Conservation (phyloP, 2,113 vertebrate species). For the Brevimyrus niger region DNA sequence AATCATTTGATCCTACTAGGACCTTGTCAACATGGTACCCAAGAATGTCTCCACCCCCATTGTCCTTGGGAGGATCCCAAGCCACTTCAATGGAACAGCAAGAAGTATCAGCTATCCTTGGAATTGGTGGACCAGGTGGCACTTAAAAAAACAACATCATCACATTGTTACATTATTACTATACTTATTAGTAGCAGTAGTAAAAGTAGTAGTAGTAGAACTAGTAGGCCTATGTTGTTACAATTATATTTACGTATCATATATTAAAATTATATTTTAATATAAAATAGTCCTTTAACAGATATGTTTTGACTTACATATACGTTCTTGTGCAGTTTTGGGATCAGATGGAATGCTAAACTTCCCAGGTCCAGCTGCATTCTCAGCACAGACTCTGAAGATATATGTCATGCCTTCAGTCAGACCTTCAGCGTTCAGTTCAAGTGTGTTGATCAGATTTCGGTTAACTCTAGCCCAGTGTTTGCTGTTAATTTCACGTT, state of each 20-base stretch:
- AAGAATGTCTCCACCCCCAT: slow-evolving; percentile 84
- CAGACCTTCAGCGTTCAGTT: slow-evolving; percentile 77
- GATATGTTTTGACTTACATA: slow-evolving; percentile 67
- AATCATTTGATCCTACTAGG: slow-evolving; percentile 79
- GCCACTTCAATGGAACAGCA: slow-evolving; percentile 81
- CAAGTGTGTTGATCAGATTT: slow-evolving; percentile 62
- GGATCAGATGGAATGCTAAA: slow-evolving; percentile 92
- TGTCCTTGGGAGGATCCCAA: slow-evolving; percentile 83
- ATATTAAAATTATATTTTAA: not conserved
- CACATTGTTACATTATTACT: not conserved
- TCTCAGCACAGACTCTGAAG: slow-evolving; percentile 95
- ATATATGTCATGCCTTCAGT: slow-evolving; percentile 90
- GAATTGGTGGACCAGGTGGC: slow-evolving; percentile 83
- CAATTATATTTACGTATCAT: not conserved
- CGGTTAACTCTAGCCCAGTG: slow-evolving; percentile 91
- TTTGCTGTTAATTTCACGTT: slow-evolving; percentile 90
- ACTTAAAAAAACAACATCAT: slow-evolving; percentile 50
- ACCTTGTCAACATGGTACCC: slow-evolving; percentile 96
- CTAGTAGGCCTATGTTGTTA: not conserved
- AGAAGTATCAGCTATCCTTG: slow-evolving; percentile 71
- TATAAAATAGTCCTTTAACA: not conserved
- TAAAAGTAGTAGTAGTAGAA: not conserved
- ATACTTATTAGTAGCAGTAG: not conserved
- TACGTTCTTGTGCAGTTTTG: slow-evolving; percentile 74
- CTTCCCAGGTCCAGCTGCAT: slow-evolving; percentile 89